These are phyloP conservation scores for Andrena bucephala DNA, from an alignment of 2,888 invertebrate species.

Conservation along the genomic window DNA sequence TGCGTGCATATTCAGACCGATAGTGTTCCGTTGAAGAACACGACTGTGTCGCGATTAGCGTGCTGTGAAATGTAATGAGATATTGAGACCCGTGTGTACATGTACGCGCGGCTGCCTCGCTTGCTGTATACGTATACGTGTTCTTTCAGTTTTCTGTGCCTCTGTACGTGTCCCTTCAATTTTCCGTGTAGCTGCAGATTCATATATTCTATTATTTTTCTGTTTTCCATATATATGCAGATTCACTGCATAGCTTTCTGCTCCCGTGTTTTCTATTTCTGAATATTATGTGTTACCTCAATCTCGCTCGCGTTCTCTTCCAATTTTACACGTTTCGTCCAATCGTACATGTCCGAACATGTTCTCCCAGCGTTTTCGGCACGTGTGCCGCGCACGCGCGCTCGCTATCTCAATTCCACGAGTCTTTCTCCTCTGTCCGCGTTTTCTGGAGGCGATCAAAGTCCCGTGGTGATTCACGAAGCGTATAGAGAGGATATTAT, in stretches of 20 bases:
- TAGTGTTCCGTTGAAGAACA: constrained; percentile 16
- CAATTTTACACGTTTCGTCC: not conserved
- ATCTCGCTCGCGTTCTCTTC: not conserved
- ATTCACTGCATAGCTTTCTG: too few relatives aligned
- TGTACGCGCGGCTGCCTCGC: not conserved
- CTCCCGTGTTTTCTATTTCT: too few relatives aligned
- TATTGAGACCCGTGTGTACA: not conserved
- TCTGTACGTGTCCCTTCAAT: not conserved
- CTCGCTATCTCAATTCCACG: too few relatives aligned
- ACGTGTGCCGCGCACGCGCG: too few relatives aligned
- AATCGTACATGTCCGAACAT: too few relatives aligned
- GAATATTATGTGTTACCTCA: not conserved
- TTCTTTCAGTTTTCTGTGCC: not conserved
- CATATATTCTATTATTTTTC: not conserved
- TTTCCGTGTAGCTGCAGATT: not conserved
- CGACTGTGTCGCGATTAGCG: not conserved
- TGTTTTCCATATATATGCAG: not conserved
- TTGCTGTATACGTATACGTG: not conserved
- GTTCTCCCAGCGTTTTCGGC: too few relatives aligned
- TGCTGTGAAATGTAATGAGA: constrained; percentile 26
- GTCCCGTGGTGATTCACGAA: constrained; percentile 32
- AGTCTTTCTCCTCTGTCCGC: not conserved
- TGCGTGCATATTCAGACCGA: constrained; percentile 20
- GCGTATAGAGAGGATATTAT: constrained; percentile 41
- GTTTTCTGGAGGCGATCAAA: not conserved